Evolutionary conservation across 2,888 invertebrate species (phyloP).

Genomic region (Prionchulus punctatus): DNA sequence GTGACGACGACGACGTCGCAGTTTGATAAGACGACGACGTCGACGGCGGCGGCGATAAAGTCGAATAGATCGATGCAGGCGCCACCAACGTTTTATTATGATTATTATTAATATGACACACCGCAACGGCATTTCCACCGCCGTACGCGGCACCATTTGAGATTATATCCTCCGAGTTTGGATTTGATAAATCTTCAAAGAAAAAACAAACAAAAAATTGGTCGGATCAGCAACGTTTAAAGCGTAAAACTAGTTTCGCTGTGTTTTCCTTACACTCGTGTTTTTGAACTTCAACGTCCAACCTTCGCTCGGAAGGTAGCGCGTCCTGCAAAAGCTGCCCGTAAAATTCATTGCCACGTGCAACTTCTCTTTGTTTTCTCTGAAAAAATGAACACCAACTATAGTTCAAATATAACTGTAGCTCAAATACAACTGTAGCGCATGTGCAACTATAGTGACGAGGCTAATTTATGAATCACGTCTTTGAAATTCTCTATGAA

Average conservation of each 20-base stretch:
- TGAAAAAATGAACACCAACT: too few species aligned
- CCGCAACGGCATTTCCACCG: background rate
- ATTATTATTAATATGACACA: background rate
- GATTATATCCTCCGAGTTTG: conserved; percentile 35
- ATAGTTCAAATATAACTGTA: conserved; percentile 12
- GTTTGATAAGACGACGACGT: background rate
- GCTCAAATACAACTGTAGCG: conserved; percentile 1
- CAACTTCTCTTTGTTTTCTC: conserved; percentile 77
- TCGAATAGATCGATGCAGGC: background rate
- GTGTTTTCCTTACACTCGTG: background rate
- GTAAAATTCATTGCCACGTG: conserved; percentile 86
- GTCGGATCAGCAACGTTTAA: background rate
- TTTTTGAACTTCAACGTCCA: background rate
- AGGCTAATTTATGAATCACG: too few species aligned
- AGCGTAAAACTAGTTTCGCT: too few species aligned
- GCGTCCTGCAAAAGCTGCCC: conserved; percentile 78
- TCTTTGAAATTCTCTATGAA: too few species aligned
- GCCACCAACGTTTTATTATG: background rate
- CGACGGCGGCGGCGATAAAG: background rate
- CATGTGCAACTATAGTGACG: too few species aligned
- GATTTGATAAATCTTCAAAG: conserved; percentile 22
- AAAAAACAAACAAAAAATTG: conserved; percentile 10
- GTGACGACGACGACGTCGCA: background rate
- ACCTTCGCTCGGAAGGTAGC: conserved; percentile 49
- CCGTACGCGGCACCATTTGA: conserved; percentile 28